Conservation (phyloP, 2,888 invertebrate genomes). For the Melinopterus prodromus region DNA sequence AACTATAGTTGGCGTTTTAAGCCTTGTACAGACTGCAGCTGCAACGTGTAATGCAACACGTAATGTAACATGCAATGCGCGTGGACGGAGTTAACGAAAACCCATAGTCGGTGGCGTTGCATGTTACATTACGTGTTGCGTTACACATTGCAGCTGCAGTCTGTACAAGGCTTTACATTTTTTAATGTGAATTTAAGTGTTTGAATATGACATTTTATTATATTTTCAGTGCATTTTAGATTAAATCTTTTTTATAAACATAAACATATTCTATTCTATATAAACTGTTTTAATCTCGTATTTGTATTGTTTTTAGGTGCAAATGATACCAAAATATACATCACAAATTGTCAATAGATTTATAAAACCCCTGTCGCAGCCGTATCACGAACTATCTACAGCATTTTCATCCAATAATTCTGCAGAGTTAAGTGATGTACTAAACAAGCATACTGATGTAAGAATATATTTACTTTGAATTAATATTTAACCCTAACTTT, state of each 20-base stretch:
- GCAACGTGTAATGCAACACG: too few species aligned
- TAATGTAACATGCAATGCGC: too few species aligned
- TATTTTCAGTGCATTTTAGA: neutral
- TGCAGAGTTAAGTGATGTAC: constrained; percentile 71
- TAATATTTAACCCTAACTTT: neutral
- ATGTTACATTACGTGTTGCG: too few species aligned
- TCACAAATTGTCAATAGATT: constrained; percentile 88
- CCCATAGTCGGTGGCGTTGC: too few species aligned
- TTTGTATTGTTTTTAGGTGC: constrained; percentile 57
- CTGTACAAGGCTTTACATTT: too few species aligned
- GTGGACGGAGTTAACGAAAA: too few species aligned
- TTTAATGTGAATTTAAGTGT: too few species aligned
- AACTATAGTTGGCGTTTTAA: too few species aligned
- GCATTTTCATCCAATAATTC: constrained; percentile 82
- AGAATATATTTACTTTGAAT: constrained; percentile 27
- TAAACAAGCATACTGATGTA: constrained; percentile 80
- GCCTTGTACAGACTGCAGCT: too few species aligned
- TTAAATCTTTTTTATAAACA: neutral
- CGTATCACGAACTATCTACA: constrained; percentile 87
- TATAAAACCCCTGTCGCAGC: constrained; percentile 83
- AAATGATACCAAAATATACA: constrained; percentile 86
- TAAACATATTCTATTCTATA: too few species aligned
- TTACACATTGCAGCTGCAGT: too few species aligned
- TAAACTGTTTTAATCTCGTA: neutral
- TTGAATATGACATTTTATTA: too few species aligned